Evolutionary conservation across 2,113 vertebrate species (phyloP), one percentile per base, ranked within the genome.

Genomic region (Menidia beryllina): DNA sequence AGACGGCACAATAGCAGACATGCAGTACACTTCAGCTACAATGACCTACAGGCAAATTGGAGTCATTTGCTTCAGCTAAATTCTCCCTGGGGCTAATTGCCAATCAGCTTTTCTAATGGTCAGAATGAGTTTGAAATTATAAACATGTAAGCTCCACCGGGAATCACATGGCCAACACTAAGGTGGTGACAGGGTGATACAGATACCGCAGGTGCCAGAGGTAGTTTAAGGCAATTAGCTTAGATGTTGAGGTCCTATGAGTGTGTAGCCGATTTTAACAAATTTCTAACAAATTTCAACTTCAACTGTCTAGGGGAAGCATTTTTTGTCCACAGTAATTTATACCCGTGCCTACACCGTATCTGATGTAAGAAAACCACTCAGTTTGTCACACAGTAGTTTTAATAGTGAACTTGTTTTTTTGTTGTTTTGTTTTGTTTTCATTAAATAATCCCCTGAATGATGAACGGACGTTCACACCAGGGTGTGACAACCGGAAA

Each of bases 401-500:
- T 34, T 34, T 34, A 34, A 34, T 10, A 8, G 30, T 34, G 30
- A 34, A 34, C 10, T 34, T 34, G 7, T 39, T 17, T 43, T 43
- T 5, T 1, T 20, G 14, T 41, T 3, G 2, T 25, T 4, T 51
- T 63, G 70, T 30, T 38, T 30, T 25, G 63, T 30, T 43, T 68
- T 7, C 19, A 0, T 63, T 62, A 49, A 41, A 60, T 3, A 41
- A 60, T 3, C 0, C 23, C 21, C 38, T 11, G 47, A 69, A 76
- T 47, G 25, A 55, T 50, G 25, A 65, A 72, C 64, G 21, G 38
- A 43, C 12, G 58, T n/a, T 63, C 74, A 75, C 48, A 53, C 11
- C 26, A 30, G 45, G 11, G 57, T 34, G 62, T 57, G 39, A 43
- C 51, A 43, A 58, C 30, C 21, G 60, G 17, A 56, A 63, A 70